Percentiles rank a stretch among this genome's conserved stretches.
Evolutionary conservation across 1,140 invertebrate genomes (phyloP).

Genomic region (Megalonaias nervosa): DNA sequence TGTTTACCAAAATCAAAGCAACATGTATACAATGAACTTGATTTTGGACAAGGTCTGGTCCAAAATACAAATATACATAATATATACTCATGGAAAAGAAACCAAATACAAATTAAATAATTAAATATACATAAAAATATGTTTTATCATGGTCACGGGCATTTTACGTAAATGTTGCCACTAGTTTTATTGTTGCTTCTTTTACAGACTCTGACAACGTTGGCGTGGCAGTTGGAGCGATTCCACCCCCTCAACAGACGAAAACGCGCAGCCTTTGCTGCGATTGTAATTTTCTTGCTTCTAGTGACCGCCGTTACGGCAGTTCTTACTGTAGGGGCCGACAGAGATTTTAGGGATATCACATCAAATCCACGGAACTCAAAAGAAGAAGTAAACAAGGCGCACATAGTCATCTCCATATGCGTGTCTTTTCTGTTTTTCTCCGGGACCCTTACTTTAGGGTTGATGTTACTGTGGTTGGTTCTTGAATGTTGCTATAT

Average conservation of each 20-base stretch:
- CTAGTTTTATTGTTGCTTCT: background rate
- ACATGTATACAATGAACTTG: no score
- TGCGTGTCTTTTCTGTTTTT: slow-evolving; percentile 32
- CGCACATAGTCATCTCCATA: slow-evolving; percentile 29
- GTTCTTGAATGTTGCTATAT: slow-evolving; percentile 22
- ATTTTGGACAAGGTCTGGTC: no score
- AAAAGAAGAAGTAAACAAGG: slow-evolving; percentile 7
- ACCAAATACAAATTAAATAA: no score
- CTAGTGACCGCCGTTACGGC: slow-evolving; percentile 16
- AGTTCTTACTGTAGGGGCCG: slow-evolving; percentile 16
- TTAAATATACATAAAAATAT: no score
- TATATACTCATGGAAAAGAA: no score
- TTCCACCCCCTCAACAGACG: slow-evolving; percentile 18
- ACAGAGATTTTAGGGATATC: slow-evolving; percentile 19
- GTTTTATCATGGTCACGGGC: no score
- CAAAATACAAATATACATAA: no score
- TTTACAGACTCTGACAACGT: slow-evolving; percentile 18
- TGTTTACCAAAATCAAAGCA: no score
- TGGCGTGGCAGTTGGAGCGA: slow-evolving; percentile 11
- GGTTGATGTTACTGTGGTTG: slow-evolving; percentile 12
- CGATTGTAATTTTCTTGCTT: slow-evolving; percentile 16
- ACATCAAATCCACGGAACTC: slow-evolving; percentile 13
- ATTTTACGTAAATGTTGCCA: no score
- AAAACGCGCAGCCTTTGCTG: slow-evolving; percentile 18
- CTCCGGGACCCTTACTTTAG: slow-evolving; percentile 20